Conservation (phyloP, 2,113 vertebrate genomes). For the Lasiurus cinereus region DNA sequence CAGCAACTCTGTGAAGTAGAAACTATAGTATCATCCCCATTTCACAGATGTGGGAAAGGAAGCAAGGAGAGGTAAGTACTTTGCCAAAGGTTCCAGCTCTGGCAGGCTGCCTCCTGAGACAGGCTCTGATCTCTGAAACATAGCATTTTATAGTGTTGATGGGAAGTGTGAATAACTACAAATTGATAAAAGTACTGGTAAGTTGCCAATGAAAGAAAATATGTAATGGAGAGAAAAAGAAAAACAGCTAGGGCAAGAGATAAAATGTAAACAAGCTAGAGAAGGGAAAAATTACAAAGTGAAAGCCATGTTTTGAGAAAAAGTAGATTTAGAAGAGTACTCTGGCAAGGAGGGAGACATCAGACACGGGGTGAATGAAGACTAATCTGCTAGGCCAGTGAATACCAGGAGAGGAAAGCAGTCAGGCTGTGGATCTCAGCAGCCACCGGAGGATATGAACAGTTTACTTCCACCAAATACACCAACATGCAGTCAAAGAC, state of each 20-base stretch:
- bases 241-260: neutral
- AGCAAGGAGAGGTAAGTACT: neutral
- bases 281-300: neutral
- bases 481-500: neutral
- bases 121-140: neutral
- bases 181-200: neutral
- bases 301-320: constrained; percentile 9
- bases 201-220: neutral
- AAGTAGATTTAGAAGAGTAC: neutral
- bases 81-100: neutral
- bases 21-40: neutral
- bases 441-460: neutral
- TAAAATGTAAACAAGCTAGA: neutral
- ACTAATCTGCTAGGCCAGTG: neutral
- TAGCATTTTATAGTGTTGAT: neutral
- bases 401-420: neutral
- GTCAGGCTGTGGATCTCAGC: neutral
- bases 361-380: neutral
- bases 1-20: neutral
- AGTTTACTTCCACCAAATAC: neutral
- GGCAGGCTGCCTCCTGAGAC: neutral
- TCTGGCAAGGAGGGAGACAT: neutral
- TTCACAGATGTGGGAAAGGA: neutral
- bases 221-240: neutral
- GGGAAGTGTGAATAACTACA: neutral